Percentiles rank a stretch among this genome's conserved stretches.
Evolutionary conservation across 2,797 vertebrate species (phyloP).

Genomic region (Pseudomugil tenellus): DNA sequence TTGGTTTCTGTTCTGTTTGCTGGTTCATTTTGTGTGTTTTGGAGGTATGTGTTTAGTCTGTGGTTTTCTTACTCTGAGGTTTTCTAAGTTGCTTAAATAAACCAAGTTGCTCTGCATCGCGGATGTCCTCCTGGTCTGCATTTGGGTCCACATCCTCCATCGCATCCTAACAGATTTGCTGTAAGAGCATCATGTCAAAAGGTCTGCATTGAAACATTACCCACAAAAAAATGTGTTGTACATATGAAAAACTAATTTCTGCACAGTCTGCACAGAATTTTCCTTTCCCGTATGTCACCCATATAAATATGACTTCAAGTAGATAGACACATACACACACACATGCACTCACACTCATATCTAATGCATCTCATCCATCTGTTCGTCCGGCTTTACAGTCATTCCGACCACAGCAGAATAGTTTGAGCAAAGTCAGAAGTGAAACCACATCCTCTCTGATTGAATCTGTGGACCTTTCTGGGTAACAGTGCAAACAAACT

Average conservation of each 20-base stretch:
- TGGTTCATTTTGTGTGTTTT: too few species aligned
- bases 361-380: slow-evolving; percentile 30
- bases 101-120: too few species aligned
- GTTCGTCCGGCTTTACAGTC: slow-evolving; percentile 23
- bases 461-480: slow-evolving; percentile 72
- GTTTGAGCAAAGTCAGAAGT: slow-evolving; percentile 73
- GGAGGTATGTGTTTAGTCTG: too few species aligned
- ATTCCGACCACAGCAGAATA: slow-evolving; percentile 41
- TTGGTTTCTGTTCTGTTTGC: too few species aligned
- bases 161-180: too few species aligned
- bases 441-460: slow-evolving; percentile 79
- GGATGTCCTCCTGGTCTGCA: too few species aligned
- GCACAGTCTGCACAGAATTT: slow-evolving; percentile 18
- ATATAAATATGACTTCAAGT: slow-evolving; percentile 29
- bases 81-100: too few species aligned
- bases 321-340: slow-evolving; percentile 6
- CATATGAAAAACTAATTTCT: not conserved
- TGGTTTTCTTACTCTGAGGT: too few species aligned
- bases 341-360: not conserved
- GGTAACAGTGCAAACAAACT: slow-evolving; percentile 76
- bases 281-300: slow-evolving; percentile 30
- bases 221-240: slow-evolving; percentile 2
- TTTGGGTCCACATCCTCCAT: too few species aligned
- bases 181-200: slow-evolving; percentile 42
- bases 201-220: slow-evolving; percentile 19